Conservation (phyloP, 2,113 vertebrate species). For the cattle (Bos taurus) region DNA sequence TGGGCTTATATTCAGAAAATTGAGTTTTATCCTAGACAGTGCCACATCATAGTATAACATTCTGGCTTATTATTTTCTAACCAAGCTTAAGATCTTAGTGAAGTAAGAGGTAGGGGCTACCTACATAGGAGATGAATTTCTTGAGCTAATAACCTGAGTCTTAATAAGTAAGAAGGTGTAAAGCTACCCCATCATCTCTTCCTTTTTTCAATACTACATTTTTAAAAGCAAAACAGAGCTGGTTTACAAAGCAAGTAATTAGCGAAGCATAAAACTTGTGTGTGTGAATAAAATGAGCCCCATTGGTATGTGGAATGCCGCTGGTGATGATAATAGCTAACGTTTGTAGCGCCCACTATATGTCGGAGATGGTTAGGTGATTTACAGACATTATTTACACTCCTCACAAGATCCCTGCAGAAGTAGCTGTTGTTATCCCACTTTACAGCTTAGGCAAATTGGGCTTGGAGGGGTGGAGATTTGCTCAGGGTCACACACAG, state of each 20-base stretch:
- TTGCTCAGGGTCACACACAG: not conserved
- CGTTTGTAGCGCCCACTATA: not conserved
- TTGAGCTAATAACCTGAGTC: not conserved
- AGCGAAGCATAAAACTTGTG: not conserved
- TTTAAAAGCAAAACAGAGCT: not conserved
- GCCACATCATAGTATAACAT: not conserved
- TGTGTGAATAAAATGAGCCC: not conserved
- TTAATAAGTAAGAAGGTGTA: not conserved
- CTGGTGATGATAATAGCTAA: not conserved
- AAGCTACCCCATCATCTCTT: not conserved
- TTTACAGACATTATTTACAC: not conserved
- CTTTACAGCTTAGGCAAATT: not conserved
- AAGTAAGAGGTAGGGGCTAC: not conserved
- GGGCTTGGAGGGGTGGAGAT: not conserved
- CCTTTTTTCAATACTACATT: not conserved
- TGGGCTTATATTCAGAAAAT: constrained; percentile 2
- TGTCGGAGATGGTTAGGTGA: not conserved
- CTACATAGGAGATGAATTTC: not conserved
- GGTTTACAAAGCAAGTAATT: not conserved
- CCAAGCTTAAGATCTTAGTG: not conserved
- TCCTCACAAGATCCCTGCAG: not conserved
- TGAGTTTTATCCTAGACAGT: not conserved
- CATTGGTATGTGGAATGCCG: not conserved
- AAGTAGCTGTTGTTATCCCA: not conserved
- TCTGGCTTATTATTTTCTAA: not conserved